phyloP scores from a whole-genome alignment of 2,888 invertebrate species.

The Luffia ferchaultella region DNA sequence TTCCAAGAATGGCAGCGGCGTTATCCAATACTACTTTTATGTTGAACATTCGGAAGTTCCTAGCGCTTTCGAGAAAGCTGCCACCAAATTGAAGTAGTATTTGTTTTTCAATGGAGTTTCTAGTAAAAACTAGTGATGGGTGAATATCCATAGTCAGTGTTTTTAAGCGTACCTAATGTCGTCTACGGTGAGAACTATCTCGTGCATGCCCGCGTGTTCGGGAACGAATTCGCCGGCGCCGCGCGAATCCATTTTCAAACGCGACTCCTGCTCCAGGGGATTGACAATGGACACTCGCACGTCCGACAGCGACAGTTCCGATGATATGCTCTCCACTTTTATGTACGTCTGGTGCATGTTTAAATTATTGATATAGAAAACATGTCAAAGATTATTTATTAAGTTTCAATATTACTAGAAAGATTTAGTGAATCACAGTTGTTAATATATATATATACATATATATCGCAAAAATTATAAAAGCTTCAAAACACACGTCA shows the following conservation, averaged over 20 bases:
- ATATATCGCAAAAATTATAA: no score
- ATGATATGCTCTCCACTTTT: conserved; percentile 75
- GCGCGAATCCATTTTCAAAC: conserved; percentile 70
- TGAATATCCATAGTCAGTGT: no score
- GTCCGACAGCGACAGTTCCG: conserved; percentile 75
- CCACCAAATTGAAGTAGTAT: no score
- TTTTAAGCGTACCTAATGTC: conserved; percentile 65
- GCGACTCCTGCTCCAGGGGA: conserved; percentile 74
- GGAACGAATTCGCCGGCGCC: conserved; percentile 89
- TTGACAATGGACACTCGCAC: conserved; percentile 81
- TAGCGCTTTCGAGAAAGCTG: no score
- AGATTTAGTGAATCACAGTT: no score
- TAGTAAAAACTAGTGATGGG: no score
- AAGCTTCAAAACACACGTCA: no score
- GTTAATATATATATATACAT: no score
- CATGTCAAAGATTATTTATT: not conserved
- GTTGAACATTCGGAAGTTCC: no score
- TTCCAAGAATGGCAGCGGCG: no score
- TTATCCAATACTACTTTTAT: no score
- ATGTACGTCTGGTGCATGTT: conserved; percentile 71
- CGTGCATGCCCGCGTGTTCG: conserved; percentile 93
- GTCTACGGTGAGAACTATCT: conserved; percentile 72
- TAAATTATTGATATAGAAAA: not conserved
- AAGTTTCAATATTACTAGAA: not conserved
- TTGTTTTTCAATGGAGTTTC: no score